phyloP scores from a whole-genome alignment of 2,113 vertebrate genomes.

The Siphamia tubifer region DNA sequence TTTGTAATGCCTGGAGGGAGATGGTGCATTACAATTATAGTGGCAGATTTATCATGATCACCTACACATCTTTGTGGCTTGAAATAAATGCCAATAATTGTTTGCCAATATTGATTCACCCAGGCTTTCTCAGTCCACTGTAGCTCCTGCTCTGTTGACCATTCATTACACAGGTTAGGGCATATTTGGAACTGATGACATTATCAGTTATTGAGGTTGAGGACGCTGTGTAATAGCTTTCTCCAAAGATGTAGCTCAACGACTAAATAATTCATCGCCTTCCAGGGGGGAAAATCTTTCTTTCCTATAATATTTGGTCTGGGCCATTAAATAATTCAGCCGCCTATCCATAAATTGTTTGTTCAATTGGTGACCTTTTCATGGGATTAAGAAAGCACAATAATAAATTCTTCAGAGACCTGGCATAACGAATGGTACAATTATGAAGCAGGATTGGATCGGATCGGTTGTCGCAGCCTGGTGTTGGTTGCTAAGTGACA shows the following conservation, averaged over 20 bases:
- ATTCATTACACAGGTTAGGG: conserved; percentile 42
- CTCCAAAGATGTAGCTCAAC: conserved; percentile 50
- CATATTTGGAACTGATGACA: conserved; percentile 52
- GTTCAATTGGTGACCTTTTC: conserved; percentile 73
- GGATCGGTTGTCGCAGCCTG: conserved; percentile 59
- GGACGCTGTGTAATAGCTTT: conserved; percentile 63
- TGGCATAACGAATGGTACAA: conserved; percentile 66
- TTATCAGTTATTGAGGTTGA: conserved; percentile 62
- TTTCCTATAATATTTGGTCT: conserved; percentile 67
- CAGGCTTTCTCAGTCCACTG: neutral
- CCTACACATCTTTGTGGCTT: too few species aligned
- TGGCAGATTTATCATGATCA: too few species aligned
- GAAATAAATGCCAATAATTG: conserved; percentile 45
- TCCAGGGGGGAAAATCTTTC: conserved; percentile 35
- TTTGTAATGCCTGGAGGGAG: neutral
- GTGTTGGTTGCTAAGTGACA: conserved; percentile 76
- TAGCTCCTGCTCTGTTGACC: conserved; percentile 38
- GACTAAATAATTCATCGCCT: conserved; percentile 71
- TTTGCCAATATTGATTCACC: conserved; percentile 24
- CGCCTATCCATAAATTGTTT: conserved; percentile 70
- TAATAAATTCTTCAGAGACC: conserved; percentile 72
- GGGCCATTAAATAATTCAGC: conserved; percentile 72
- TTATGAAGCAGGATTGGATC: conserved; percentile 60
- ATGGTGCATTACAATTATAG: neutral
- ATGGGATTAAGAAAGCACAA: conserved; percentile 65